phyloP scores from a whole-genome alignment of 1,140 invertebrate species.

The Subanguina moxae region DNA sequence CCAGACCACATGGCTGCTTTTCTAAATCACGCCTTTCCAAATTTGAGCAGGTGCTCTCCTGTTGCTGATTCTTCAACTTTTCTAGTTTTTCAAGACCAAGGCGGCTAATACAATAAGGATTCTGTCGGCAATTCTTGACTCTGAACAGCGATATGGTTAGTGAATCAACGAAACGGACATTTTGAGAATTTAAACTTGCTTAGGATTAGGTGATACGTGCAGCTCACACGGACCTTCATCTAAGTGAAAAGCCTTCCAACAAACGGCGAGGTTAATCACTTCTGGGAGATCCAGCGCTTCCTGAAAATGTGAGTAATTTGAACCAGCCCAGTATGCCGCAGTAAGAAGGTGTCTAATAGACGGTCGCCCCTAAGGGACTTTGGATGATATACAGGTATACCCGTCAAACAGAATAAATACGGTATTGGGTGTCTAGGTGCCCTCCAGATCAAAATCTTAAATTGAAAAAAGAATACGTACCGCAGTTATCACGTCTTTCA shows the following conservation, averaged over 20 bases:
- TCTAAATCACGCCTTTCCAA: conserved; percentile 37
- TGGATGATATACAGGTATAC: no score
- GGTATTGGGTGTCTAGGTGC: no score
- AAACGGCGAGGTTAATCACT: conserved; percentile 20
- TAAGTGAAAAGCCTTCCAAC: conserved; percentile 26
- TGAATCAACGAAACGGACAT: not conserved
- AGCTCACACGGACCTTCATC: conserved; percentile 12
- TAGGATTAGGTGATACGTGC: conserved; percentile 36
- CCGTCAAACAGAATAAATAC: no score
- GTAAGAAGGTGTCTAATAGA: no score
- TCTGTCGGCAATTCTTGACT: conserved; percentile 42
- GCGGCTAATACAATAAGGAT: conserved; percentile 51
- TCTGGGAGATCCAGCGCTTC: conserved; percentile 24
- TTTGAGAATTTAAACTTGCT: conserved; percentile 19
- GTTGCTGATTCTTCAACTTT: conserved; percentile 36
- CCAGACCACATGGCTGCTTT: conserved; percentile 49
- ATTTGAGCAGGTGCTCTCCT: conserved; percentile 19
- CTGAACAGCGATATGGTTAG: conserved; percentile 25
- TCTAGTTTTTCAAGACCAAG: conserved; percentile 55
- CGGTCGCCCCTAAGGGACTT: no score
- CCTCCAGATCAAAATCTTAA: no score
- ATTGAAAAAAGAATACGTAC: no score
- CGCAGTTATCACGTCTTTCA: not conserved
- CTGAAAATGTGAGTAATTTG: no score
- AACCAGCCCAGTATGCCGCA: no score